Evolutionary conservation across 1,140 invertebrate genomes (phyloP).

Genomic region (Sminthurides bifidus): DNA sequence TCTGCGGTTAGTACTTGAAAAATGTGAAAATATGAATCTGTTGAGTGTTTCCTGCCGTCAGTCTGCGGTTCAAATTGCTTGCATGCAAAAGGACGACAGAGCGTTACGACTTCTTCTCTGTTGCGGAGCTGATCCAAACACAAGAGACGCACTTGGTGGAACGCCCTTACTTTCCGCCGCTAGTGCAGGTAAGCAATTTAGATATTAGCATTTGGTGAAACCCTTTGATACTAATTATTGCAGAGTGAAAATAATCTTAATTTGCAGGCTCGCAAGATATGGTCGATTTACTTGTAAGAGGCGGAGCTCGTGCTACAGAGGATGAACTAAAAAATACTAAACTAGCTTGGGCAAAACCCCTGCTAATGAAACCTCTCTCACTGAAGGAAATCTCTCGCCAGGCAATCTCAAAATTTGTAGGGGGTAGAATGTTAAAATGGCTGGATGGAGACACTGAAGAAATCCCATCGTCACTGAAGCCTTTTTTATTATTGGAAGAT

Average conservation of each 20-base stretch:
- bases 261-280: slow-evolving; percentile 7
- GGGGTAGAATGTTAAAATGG: slow-evolving; percentile 11
- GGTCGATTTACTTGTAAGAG: slow-evolving; percentile 14
- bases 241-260: neutral
- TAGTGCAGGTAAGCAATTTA: slow-evolving; percentile 7
- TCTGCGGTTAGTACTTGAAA: slow-evolving; percentile 19
- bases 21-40: slow-evolving; percentile 18
- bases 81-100: slow-evolving; percentile 13
- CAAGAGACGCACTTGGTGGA: slow-evolving; percentile 13
- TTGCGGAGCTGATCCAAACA: slow-evolving; percentile 19
- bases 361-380: neutral
- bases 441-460: slow-evolving; percentile 4
- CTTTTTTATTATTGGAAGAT: slow-evolving; percentile 5
- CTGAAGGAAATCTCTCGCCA: slow-evolving; percentile 9
- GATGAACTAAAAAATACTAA: slow-evolving; percentile 4
- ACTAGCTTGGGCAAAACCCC: neutral
- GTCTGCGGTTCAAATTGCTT: slow-evolving; percentile 19
- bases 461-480: slow-evolving; percentile 11
- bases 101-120: slow-evolving; percentile 19
- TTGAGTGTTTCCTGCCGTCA: slow-evolving; percentile 12
- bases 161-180: slow-evolving; percentile 13
- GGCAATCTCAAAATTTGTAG: slow-evolving; percentile 3
- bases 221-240: neutral
- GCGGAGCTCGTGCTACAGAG: slow-evolving; percentile 3
- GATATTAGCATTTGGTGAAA: no score